Conservation (phyloP, 2,797 vertebrate genomes). For the Lagorchestes hirsutus region DNA sequence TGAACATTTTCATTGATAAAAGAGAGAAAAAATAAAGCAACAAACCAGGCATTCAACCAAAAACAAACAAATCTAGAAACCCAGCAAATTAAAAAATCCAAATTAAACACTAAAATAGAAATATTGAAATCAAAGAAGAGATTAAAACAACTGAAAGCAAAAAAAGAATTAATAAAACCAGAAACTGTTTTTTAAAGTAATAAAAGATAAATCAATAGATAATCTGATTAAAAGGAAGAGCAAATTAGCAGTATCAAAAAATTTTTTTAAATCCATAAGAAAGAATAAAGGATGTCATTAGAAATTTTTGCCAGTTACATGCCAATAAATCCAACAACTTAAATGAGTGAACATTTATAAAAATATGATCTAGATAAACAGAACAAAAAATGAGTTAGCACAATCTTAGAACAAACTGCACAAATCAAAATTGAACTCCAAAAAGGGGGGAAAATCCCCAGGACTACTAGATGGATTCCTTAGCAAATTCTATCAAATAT, state of each 20-base stretch:
- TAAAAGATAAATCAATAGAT: background rate
- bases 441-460: background rate
- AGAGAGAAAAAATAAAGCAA: background rate
- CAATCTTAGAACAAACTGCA: background rate
- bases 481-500: background rate
- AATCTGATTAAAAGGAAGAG: background rate
- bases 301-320: background rate
- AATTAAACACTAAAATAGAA: background rate
- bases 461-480: background rate
- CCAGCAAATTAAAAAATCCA: background rate
- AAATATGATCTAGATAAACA: background rate
- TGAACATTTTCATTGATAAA: background rate
- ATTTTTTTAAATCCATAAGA: background rate
- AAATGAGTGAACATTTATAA: background rate
- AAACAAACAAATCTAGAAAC: background rate
- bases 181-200: background rate
- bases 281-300: background rate
- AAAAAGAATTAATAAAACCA: background rate
- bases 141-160: background rate
- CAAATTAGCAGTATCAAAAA: background rate
- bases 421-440: background rate
- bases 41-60: background rate
- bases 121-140: background rate
- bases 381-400: background rate
- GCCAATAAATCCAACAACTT: background rate